Evolutionary conservation across 2,797 vertebrate genomes (phyloP), one percentile per base, ranked within the genome.

Genomic region (Tolypeutes matacus): DNA sequence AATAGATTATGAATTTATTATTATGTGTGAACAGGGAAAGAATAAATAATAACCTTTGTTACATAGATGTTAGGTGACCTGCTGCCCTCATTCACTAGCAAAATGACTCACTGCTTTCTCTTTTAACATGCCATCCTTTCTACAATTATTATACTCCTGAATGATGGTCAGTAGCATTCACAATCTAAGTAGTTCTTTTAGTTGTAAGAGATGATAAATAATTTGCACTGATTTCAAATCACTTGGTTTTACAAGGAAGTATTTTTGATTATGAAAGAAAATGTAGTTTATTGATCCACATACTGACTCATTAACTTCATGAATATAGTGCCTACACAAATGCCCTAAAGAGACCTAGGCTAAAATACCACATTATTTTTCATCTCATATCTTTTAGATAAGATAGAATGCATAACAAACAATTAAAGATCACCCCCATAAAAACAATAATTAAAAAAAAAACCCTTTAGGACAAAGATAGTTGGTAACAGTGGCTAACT

Each of bases 211-310:
- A 87, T 39, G 62, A 4, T 73, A 78, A 82, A 85, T 69, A 60
- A 83, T 76, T 67, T 60, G 64, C 34, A 93, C 20, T 46, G 18
- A 91, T n/a, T 92, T 56, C 86, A 93, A 70, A 78, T 85, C 34
- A 67, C 72, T 76, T 87, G 72, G 36, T 65, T 90, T 95, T 75
- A 14, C 51, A 89, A 93, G 83, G 29, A 89, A 69, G 0, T 51
- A 18, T 69, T 89, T 83, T 77, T 90, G 27, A 91, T 88, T 58
- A 67, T 60, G 20, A 75, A 92, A 95, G 58, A 89, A 96, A 96
- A 92, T 84, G 4, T 53, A 81, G 82, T 58, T 84, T 51, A 29
- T 18, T 62, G 21, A 27, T 62, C 12, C 64, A 90, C 29, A 78
- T n/a, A 82, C 9, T 93, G n/a, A 51, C 27, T 85, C 46, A 85